Percentiles rank a stretch among this genome's conserved stretches.
Conservation (phyloP, 2,797 vertebrate species). For the Malacoraja senta region DNA sequence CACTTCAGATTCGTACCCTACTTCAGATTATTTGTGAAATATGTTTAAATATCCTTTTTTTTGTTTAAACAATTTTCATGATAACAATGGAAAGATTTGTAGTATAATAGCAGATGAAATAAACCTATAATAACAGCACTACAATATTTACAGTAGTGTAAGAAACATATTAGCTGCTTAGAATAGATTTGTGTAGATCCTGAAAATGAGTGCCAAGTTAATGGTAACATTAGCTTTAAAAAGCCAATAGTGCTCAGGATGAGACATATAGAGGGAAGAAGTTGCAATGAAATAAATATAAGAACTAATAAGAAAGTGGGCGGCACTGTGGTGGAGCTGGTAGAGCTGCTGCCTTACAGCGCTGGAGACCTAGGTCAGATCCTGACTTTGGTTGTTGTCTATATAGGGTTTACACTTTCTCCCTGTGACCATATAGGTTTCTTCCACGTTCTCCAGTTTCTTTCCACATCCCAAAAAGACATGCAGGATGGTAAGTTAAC, state of each 20-base stretch:
- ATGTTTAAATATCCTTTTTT: not conserved
- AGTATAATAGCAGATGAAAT: not conserved
- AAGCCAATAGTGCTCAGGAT: not conserved
- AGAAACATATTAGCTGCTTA: not conserved
- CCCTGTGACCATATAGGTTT: too few relatives aligned
- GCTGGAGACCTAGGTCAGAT: too few relatives aligned
- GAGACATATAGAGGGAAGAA: not conserved
- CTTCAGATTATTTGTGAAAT: not conserved
- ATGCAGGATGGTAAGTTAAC: too few relatives aligned
- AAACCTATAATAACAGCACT: not conserved
- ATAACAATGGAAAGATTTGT: not conserved
- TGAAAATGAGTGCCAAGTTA: not conserved
- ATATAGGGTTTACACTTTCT: too few relatives aligned
- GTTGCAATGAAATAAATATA: not conserved
- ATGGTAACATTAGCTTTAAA: not conserved
- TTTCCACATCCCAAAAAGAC: too few relatives aligned
- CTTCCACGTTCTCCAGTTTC: too few relatives aligned
- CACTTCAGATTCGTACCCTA: not conserved
- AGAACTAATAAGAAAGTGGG: too few relatives aligned
- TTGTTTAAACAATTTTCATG: not conserved
- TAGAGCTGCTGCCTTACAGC: too few relatives aligned
- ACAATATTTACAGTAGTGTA: not conserved
- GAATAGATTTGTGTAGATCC: not conserved
- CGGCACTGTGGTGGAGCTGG: too few relatives aligned
- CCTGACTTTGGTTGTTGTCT: too few relatives aligned